phyloP scores from a whole-genome alignment of 2,888 invertebrate genomes.

The Eristalis intricaria region DNA sequence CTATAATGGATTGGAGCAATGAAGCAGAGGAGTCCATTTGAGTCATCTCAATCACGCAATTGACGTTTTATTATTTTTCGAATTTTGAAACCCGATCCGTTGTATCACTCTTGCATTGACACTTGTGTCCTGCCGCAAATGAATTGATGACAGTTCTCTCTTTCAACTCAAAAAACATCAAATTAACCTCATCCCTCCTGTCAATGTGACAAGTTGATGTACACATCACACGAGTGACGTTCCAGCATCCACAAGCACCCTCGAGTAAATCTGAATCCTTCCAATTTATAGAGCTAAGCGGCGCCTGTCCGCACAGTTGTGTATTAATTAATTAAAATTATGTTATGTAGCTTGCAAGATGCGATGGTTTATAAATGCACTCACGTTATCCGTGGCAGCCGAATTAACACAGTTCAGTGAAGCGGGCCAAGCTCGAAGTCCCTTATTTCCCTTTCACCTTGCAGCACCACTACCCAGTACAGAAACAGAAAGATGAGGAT shows the following conservation, averaged over 20 bases:
- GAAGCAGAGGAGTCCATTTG: no score
- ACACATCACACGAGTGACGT: background rate
- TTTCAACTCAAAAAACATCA: background rate
- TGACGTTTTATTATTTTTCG: no score
- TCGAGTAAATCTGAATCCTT: conserved; percentile 5
- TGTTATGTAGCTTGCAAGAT: conserved; percentile 34
- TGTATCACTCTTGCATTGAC: no score
- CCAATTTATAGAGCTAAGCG: conserved; percentile 45
- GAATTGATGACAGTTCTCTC: no score
- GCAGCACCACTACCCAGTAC: background rate
- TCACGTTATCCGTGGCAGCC: conserved; percentile 19
- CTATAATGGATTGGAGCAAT: no score
- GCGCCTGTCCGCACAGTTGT: conserved; percentile 36
- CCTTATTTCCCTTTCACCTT: conserved; percentile 1
- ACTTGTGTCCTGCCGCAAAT: no score
- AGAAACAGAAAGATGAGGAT: conserved; percentile 8
- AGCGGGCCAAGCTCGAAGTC: conserved; percentile 7
- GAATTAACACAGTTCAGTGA: conserved; percentile 49
- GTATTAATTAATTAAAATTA: conserved; percentile 54
- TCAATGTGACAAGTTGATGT: background rate
- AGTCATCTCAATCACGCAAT: no score
- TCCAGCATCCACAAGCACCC: background rate
- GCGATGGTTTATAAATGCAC: conserved; percentile 17
- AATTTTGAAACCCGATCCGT: no score
- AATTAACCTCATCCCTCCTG: background rate